Percentiles rank a stretch among this genome's conserved stretches.
phyloP scores from a whole-genome alignment of 2,888 invertebrate genomes.

The Hetaerina titia region DNA sequence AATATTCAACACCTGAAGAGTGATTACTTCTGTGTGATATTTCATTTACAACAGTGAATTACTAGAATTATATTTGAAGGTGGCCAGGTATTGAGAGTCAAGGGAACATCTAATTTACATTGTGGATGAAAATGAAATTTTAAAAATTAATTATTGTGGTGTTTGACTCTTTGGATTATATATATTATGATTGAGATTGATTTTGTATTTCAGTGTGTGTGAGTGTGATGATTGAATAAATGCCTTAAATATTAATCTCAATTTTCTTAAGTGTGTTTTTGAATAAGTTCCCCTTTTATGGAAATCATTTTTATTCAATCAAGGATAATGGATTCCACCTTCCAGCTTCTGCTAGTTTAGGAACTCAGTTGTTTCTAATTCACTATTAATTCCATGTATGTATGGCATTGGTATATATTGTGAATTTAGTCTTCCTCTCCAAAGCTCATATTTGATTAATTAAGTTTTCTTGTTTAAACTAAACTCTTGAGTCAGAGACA shows the following conservation, averaged over 20 bases:
- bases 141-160: background rate
- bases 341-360: background rate
- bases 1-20: background rate
- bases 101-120: background rate
- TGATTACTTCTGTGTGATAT: background rate
- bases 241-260: conserved; percentile 49
- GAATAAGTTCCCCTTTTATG: background rate
- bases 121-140: background rate
- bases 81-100: background rate
- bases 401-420: background rate
- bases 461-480: no score
- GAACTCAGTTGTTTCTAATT: background rate
- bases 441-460: no score
- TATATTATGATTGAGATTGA: conserved; percentile 44
- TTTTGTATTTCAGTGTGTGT: conserved; percentile 52
- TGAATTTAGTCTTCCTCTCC: no score
- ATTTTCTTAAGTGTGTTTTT: background rate
- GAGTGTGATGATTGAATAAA: conserved; percentile 58
- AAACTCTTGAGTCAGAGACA: no score
- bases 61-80: background rate
- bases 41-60: background rate
- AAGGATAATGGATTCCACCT: background rate
- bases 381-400: background rate
- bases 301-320: background rate
- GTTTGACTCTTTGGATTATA: conserved; percentile 13